Conservation (phyloP, 1,140 invertebrate genomes). For the Octopus sinensis region DNA sequence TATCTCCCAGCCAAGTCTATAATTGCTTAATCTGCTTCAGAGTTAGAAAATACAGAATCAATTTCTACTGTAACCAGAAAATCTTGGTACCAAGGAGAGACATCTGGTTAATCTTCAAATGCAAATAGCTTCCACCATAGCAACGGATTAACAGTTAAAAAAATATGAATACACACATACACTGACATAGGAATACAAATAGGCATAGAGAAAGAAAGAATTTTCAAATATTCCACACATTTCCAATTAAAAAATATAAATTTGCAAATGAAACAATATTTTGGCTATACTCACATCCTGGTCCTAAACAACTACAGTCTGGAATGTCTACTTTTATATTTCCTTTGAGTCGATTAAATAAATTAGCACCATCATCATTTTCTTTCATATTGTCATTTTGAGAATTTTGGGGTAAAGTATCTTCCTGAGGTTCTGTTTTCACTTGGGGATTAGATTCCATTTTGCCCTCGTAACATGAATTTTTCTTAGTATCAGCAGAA, state of each 20-base stretch:
- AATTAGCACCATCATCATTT: constrained; percentile 20
- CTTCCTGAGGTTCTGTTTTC: not conserved
- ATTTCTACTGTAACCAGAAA: too few species aligned
- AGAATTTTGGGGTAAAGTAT: not conserved
- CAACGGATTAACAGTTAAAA: not conserved
- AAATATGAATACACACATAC: not conserved
- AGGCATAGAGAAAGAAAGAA: not conserved
- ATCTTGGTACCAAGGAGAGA: not conserved
- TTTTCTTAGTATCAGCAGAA: not conserved
- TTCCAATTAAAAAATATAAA: not conserved
- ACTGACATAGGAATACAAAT: not conserved
- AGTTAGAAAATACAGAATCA: too few species aligned
- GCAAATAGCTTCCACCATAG: not conserved
- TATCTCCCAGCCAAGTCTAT: too few species aligned
- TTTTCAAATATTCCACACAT: not conserved
- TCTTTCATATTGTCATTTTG: not conserved
- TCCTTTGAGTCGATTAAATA: constrained; percentile 29
- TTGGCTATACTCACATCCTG: constrained; percentile 34
- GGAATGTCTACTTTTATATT: constrained; percentile 39
- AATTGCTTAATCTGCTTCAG: too few species aligned
- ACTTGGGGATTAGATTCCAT: not conserved
- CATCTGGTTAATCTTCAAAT: not conserved
- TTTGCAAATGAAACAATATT: not conserved
- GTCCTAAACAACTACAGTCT: constrained; percentile 39
- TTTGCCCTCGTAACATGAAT: not conserved